Percentiles rank a stretch among this genome's conserved stretches.
Evolutionary conservation across 2,113 vertebrate genomes (phyloP).

Genomic region (Mus pahari): DNA sequence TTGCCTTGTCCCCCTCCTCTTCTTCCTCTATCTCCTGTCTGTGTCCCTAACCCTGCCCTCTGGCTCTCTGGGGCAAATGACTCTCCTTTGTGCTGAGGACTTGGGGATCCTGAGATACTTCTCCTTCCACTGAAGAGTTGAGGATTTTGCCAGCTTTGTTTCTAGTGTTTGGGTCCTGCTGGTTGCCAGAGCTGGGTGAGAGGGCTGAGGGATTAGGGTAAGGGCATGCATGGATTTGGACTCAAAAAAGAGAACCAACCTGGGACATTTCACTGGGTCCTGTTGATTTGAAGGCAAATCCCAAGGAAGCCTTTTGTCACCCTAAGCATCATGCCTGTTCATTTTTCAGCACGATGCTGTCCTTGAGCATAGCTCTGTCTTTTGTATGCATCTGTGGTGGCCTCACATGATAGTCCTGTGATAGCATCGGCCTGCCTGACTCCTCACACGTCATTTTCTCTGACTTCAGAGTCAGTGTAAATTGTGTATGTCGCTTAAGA

Average conservation of each 20-base stretch:
- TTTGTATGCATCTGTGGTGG: neutral
- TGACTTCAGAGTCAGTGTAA: conserved; percentile 5
- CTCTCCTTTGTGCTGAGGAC: neutral
- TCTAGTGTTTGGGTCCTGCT: neutral
- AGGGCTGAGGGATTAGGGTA: neutral
- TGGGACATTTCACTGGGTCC: neutral
- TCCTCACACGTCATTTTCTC: conserved; percentile 30
- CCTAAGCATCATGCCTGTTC: neutral
- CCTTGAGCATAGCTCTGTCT: neutral
- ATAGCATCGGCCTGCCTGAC: neutral
- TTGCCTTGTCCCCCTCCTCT: neutral
- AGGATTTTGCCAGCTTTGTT: neutral
- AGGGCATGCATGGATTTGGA: neutral
- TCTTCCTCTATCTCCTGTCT: neutral
- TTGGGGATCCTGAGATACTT: neutral
- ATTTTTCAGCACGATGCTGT: conserved; percentile 4
- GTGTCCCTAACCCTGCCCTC: neutral
- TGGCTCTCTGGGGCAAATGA: neutral
- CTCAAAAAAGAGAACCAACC: neutral
- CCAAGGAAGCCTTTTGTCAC: neutral
- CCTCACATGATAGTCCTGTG: neutral
- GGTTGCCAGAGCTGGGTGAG: neutral
- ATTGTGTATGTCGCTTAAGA: conserved; percentile 12
- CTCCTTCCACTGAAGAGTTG: neutral
- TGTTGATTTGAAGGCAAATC: neutral